Evolutionary conservation across 2,797 vertebrate genomes (phyloP).

Genomic region (Helarctos malayanus): DNA sequence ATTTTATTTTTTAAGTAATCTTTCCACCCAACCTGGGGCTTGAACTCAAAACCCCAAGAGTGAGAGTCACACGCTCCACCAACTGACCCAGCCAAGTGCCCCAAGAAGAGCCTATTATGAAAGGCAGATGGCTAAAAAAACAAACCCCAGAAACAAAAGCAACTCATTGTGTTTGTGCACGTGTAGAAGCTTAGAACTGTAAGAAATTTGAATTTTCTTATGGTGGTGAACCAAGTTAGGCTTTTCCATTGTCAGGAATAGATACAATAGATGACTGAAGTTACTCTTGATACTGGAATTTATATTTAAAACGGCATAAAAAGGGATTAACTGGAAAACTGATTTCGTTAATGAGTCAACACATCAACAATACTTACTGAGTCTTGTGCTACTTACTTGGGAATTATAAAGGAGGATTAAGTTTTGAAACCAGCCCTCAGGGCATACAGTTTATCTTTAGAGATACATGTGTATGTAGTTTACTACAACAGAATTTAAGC

Average conservation of each 20-base stretch:
- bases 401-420: conserved; percentile 3
- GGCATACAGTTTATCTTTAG: conserved; percentile 46
- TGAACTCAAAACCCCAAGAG: background rate
- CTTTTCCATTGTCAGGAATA: conserved; percentile 13
- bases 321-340: conserved; percentile 22
- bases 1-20: background rate
- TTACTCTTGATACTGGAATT: background rate
- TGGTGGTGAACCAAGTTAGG: background rate
- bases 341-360: conserved; percentile 56
- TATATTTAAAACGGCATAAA: conserved; percentile 15
- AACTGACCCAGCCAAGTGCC: background rate
- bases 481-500: background rate
- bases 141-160: background rate
- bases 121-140: conserved; percentile 11
- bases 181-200: background rate
- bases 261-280: background rate
- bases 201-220: conserved; percentile 32
- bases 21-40: background rate
- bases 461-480: conserved; percentile 1
- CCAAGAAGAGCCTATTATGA: background rate
- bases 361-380: conserved; percentile 48
- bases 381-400: background rate
- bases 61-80: background rate
- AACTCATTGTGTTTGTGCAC: background rate
- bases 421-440: conserved; percentile 11